Evolutionary conservation across 2,888 invertebrate genomes (phyloP), one percentile per base, ranked within the genome.

Genomic region (Artemia sp.): DNA sequence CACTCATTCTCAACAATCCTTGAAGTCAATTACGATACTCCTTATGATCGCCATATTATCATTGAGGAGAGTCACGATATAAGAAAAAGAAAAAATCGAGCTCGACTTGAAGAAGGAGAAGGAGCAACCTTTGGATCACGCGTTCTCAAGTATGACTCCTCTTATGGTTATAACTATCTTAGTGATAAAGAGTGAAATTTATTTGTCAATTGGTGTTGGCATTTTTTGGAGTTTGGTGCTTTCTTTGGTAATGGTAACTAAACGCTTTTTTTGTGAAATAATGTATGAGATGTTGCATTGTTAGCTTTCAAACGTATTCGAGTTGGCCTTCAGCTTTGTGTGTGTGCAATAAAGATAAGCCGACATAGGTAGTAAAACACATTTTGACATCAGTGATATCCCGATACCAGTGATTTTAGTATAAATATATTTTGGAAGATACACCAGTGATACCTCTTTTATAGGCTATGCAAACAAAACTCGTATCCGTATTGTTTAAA

Each of bases 11-110:
- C 92, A 66, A 93, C 92, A 0, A 89, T 92, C 73, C 80, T 92
- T 71, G 90, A 91, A 78, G 88, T 93, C 67, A 92, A 94, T 80
- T 93, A 91, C 78, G 93, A 92, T 78, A 93, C 93, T 14, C 93
- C 93, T 0, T 93, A 92, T 77, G 92, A 92, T 78, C 82, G 92
- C 67, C 92, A 92, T 78, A 90, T 92, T 72, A 90, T 92, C 71
- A 87, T 92, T 72, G 91, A 92, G 75, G 91, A 92, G 78, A 91
- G 91, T 74, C 74, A 75, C 70, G 85, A 86, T 75, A 86, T 85
- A 75, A 85, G 85, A 75, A 84, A 85, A 75, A 83, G 84, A 74
- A 82, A 80, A 70, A 82, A 81, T 71, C 82, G 81, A 72, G 79
- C 79, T 52, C 79, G 82, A 51, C 76, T 85, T 24, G 85, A 86